These are phyloP conservation scores for Neoascia interrupta DNA, from an alignment of 2,888 invertebrate species.

Conservation along the genomic window DNA sequence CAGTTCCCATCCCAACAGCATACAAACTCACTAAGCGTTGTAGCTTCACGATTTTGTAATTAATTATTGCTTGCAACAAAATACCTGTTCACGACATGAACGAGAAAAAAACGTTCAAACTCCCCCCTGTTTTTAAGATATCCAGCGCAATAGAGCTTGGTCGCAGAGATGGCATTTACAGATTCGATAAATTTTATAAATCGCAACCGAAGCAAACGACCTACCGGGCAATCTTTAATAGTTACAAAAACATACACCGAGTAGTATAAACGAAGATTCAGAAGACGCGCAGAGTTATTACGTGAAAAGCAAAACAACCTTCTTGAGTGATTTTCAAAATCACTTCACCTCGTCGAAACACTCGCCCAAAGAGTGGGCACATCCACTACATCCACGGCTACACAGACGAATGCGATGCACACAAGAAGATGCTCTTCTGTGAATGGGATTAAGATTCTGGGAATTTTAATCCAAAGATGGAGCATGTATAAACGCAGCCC, in stretches of 20 bases:
- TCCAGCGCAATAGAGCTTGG: neutral
- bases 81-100: neutral
- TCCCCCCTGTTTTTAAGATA: too few relatives aligned
- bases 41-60: constrained; percentile 63
- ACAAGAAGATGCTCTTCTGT: constrained; percentile 30
- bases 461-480: constrained; percentile 41
- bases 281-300: neutral
- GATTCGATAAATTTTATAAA: constrained; percentile 15
- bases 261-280: neutral
- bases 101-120: neutral
- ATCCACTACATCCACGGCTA: neutral
- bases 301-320: constrained; percentile 18
- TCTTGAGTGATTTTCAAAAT: constrained; percentile 30
- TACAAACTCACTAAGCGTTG: constrained; percentile 32
- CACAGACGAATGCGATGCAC: neutral
- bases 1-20: too few relatives aligned
- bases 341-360: constrained; percentile 26
- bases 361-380: neutral
- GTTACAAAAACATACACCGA: neutral
- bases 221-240: neutral
- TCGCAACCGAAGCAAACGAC: neutral
- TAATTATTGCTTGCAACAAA: constrained; percentile 41
- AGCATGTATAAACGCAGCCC: constrained; percentile 31
- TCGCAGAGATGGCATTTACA: neutral
- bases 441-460: constrained; percentile 46